Evolutionary conservation across 2,797 vertebrate genomes (phyloP).

Genomic region (Apogon talboti): DNA sequence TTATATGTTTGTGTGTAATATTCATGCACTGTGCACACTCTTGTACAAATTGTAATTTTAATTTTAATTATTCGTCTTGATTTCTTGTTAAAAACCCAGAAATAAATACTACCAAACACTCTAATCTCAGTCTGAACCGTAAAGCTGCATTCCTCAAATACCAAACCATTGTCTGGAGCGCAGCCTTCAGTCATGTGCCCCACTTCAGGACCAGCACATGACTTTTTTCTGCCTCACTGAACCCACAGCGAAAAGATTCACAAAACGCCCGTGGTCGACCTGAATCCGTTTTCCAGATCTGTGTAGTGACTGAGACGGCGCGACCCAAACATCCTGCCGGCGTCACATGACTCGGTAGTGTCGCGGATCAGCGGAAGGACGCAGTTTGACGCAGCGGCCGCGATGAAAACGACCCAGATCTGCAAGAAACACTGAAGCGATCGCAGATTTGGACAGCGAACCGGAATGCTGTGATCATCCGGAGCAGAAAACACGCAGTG

Average conservation of each 20-base stretch:
- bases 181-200: slow-evolving; percentile 61
- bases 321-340: slow-evolving; percentile 23
- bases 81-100: no score
- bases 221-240: slow-evolving; percentile 28
- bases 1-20: no score
- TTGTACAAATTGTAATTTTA: no score
- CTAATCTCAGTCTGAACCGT: slow-evolving; percentile 26
- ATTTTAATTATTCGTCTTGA: no score
- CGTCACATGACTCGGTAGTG: slow-evolving; percentile 64
- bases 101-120: not conserved
- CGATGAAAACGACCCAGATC: not conserved
- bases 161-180: slow-evolving; percentile 14
- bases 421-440: not conserved
- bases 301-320: no score
- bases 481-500: slow-evolving; percentile 20
- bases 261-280: no score
- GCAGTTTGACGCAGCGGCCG: not conserved
- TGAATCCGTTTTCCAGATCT: no score
- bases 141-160: slow-evolving; percentile 58
- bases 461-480: no score
- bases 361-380: slow-evolving; percentile 28
- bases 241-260: not conserved
- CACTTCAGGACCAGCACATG: slow-evolving; percentile 57
- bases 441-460: no score
- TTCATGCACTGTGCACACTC: no score